Percentiles rank a stretch among this genome's conserved stretches.
Evolutionary conservation across 2,797 vertebrate species (phyloP).

Genomic region (Adrianichthys oophorus): DNA sequence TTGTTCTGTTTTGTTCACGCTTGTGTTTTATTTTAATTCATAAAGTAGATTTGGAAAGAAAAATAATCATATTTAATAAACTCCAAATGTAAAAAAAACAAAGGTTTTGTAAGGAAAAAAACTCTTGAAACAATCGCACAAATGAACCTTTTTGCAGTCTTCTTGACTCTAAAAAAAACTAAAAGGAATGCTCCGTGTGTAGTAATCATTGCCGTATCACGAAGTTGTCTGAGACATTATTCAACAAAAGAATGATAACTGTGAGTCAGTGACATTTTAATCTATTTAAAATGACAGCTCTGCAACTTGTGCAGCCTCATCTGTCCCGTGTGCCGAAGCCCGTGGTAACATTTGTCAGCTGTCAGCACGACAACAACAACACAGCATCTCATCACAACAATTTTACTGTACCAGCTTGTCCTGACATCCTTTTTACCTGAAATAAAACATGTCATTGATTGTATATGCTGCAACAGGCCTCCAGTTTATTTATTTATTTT

Average conservation of each 20-base stretch:
- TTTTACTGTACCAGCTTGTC: conserved; percentile 15
- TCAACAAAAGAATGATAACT: conserved; percentile 29
- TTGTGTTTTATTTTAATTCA: neutral
- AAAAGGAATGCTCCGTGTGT: conserved; percentile 5
- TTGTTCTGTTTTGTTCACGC: neutral
- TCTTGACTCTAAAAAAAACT: too few relatives aligned
- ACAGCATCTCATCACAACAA: conserved; percentile 31
- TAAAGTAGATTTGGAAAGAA: neutral
- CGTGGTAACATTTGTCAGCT: conserved; percentile 41
- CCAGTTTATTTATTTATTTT: too few relatives aligned
- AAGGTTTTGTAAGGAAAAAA: too few relatives aligned
- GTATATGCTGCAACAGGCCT: too few relatives aligned
- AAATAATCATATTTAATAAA: neutral
- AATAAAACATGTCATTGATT: neutral
- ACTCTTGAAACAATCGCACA: too few relatives aligned
- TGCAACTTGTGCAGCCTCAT: conserved; percentile 31
- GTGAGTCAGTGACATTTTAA: conserved; percentile 25
- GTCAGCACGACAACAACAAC: conserved; percentile 33
- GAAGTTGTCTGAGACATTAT: conserved; percentile 18
- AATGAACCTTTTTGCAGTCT: too few relatives aligned
- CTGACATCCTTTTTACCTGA: conserved; percentile 26
- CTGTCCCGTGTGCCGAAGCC: conserved; percentile 33
- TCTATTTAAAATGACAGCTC: conserved; percentile 18
- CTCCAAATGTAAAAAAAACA: too few relatives aligned
- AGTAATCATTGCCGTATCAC: conserved; percentile 7